phyloP scores from a whole-genome alignment of 2,888 invertebrate species.

The Thecophora atra region DNA sequence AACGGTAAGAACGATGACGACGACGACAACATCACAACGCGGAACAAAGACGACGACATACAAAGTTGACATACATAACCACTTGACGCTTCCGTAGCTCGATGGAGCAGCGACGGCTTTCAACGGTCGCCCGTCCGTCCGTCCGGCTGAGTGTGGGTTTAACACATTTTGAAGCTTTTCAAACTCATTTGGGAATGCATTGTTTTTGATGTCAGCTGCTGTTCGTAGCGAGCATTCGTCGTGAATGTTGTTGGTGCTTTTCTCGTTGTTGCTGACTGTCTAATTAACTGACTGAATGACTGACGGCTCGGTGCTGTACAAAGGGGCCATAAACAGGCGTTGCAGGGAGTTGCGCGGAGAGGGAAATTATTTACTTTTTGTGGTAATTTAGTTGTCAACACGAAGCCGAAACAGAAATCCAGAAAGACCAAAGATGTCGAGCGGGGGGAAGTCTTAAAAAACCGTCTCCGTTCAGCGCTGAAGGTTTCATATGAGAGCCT shows the following conservation, averaged over 20 bases:
- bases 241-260: slow-evolving; percentile 10
- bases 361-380: slow-evolving; percentile 15
- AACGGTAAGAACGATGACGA: slow-evolving; percentile 38
- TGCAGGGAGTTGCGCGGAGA: slow-evolving; percentile 8
- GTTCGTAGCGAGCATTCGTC: background rate
- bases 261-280: slow-evolving; percentile 22
- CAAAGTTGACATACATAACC: slow-evolving; percentile 47
- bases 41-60: slow-evolving; percentile 42
- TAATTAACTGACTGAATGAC: too few relatives aligned
- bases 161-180: slow-evolving; percentile 38
- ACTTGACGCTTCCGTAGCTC: slow-evolving; percentile 48
- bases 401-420: background rate
- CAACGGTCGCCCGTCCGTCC: background rate
- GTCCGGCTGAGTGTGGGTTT: slow-evolving; percentile 7
- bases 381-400: slow-evolving; percentile 33
- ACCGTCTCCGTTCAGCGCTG: too few relatives aligned
- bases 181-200: slow-evolving; percentile 39
- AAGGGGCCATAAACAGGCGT: slow-evolving; percentile 4
- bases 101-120: slow-evolving; percentile 13
- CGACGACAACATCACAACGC: slow-evolving; percentile 42
- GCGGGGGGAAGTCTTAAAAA: too few relatives aligned
- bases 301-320: background rate
- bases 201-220: slow-evolving; percentile 23
- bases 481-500: too few relatives aligned
- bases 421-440: too few relatives aligned